Evolutionary conservation across 1,140 invertebrate genomes (phyloP).

Genomic region (Papilio helenus): DNA sequence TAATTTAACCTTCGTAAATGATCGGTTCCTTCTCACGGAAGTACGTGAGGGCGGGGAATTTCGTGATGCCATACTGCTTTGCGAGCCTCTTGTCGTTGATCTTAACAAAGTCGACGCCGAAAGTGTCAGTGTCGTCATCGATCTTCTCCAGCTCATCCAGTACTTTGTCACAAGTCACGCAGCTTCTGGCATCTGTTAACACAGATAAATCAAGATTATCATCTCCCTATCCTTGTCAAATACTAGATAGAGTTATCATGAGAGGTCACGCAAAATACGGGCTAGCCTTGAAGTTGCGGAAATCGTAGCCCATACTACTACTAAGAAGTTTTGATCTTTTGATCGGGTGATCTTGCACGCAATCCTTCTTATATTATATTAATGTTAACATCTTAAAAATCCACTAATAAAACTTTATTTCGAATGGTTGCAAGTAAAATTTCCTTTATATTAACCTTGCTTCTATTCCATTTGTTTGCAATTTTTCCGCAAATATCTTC

Average conservation of each 20-base stretch:
- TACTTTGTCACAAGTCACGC: slow-evolving; percentile 95
- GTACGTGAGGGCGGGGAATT: slow-evolving; percentile 96
- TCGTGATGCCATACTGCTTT: slow-evolving; percentile 97
- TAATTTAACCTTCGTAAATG: slow-evolving; percentile 91
- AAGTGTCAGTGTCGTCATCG: slow-evolving; percentile 96
- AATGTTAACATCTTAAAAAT: too few relatives aligned
- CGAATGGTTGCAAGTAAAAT: neutral
- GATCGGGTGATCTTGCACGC: too few relatives aligned
- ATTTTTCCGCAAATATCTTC: slow-evolving; percentile 21
- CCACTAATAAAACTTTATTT: neutral
- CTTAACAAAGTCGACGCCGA: slow-evolving; percentile 97
- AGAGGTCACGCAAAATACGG: too few relatives aligned
- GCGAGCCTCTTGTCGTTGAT: slow-evolving; percentile 97
- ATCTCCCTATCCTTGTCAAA: too few relatives aligned
- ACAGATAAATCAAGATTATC: neutral
- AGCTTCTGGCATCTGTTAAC: slow-evolving; percentile 91
- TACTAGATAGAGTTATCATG: too few relatives aligned
- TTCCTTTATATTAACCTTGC: neutral
- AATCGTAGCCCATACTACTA: too few relatives aligned
- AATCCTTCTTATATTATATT: too few relatives aligned
- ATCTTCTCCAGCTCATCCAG: slow-evolving; percentile 96
- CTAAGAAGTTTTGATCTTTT: too few relatives aligned
- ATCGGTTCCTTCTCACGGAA: slow-evolving; percentile 96
- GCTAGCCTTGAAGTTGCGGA: too few relatives aligned
- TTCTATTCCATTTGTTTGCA: slow-evolving; percentile 10